These are phyloP conservation scores for Aricia agestis DNA, from an alignment of 1,140 invertebrate species.

Conservation along the genomic window DNA sequence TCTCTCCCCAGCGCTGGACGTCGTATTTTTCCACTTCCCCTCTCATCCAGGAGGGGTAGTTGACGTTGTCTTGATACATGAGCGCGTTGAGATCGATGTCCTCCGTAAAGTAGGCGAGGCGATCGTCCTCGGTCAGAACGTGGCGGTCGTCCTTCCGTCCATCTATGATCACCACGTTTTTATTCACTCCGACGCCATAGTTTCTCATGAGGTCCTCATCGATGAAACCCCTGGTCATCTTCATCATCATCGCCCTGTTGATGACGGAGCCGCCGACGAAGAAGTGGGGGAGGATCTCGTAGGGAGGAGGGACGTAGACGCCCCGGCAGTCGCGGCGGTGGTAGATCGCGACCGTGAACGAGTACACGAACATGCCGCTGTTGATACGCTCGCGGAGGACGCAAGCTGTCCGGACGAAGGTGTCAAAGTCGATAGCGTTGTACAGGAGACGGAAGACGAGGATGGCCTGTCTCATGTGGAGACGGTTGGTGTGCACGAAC, in stretches of 20 bases:
- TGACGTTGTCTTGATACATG: slow-evolving; percentile 81
- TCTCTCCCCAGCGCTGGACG: slow-evolving; percentile 74
- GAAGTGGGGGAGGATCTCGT: slow-evolving; percentile 80
- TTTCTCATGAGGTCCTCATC: slow-evolving; percentile 47
- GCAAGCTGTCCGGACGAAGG: slow-evolving; percentile 1
- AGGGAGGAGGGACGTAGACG: slow-evolving; percentile 79
- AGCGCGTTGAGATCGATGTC: slow-evolving; percentile 81
- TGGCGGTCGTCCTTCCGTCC: slow-evolving; percentile 55
- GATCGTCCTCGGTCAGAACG: slow-evolving; percentile 46
- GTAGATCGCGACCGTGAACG: slow-evolving; percentile 2
- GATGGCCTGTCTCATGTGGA: background rate
- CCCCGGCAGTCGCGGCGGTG: slow-evolving; percentile 78
- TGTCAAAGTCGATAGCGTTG: background rate
- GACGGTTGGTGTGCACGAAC: background rate
- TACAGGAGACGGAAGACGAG: slow-evolving; percentile 4
- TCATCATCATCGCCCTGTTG: slow-evolving; percentile 75
- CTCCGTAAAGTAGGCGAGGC: slow-evolving; percentile 80
- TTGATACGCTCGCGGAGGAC: background rate
- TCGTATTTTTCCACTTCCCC: slow-evolving; percentile 71
- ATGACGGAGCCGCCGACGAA: slow-evolving; percentile 78
- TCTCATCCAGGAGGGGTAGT: slow-evolving; percentile 80
- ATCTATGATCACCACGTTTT: slow-evolving; percentile 24
- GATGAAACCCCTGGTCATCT: slow-evolving; percentile 60
- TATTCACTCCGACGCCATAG: slow-evolving; percentile 22
- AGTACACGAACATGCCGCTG: background rate